Evolutionary conservation across 2,888 invertebrate species (phyloP), one percentile per base, ranked within the genome.

Genomic region (Trachelus tabidus): DNA sequence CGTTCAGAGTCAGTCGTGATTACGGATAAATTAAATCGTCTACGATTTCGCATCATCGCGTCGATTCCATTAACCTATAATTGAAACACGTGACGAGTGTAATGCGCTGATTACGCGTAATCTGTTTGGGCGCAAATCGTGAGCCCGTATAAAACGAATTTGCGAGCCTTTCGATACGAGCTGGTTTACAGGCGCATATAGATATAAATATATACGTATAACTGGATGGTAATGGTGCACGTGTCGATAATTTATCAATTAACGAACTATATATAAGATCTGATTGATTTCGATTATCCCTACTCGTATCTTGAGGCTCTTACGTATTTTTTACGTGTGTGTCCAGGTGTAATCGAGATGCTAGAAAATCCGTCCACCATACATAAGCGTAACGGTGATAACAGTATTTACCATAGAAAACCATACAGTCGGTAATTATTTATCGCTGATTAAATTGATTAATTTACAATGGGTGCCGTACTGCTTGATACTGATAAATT

Each of bases 1-100:
- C 56, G 23, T 23, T 56, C 56, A 23, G 56, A 56, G 71, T 71
- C 34, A 31, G 31, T 34, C 71, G 71, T 71, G 11, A 71, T 71
- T 71, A 74, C 74, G 74, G 35, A 9, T 34, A 34, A 74, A 74
- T 34, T 35, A 34, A 37, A 74, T 34, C 34, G 31, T 71, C 34
- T 35, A 23, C 74, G 74, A 74, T 74, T 34, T 30, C 74, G 11
- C 37, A 74, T 30, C 15, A 11, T 30, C 74, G 74, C 74, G n/a
- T 35, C 74, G 34, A 74, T 71, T 35, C 23, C 12, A 12, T 35
- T 23, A 34, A 35, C 23, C 34, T 74, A 74, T 35, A 34, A 34
- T 35, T 33, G 74, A 37, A 76, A 81, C 82, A 56, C 56, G 56
- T 9, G 56, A 56, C 56, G 56, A 56, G 56, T 56, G 56, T 56